Base-by-base conservation (phyloP, 37 sponge, comb jelly and placozoan species). In the Oopsacas minuta region DNA sequence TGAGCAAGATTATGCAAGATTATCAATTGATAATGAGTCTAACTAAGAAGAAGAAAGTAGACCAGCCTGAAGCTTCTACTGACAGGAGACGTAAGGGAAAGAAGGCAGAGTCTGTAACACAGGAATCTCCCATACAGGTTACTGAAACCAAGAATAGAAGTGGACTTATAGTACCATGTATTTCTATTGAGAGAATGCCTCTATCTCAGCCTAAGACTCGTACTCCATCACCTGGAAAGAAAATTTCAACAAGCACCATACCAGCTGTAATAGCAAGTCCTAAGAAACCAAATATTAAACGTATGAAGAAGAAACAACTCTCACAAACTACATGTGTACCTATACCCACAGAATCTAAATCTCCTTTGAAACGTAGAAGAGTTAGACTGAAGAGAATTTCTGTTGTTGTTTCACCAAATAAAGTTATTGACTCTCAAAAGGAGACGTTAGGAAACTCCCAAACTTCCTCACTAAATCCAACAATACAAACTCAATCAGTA, bases 1-100 rank as follows among this genome's bases (percentile, higher is more conserved):
- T n/a, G 28, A 61, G 75, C 75, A 61, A 61, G 75, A 61, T 61
- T 34, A 61, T 61, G 75, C 75, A 61, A 34, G 75, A 61, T 34
- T 61, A n/a, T 34, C 75, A 61, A 34, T 3, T 61, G 75, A 61
- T 61, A 7, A 61, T 61, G 75, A n/a, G 28, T n/a, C 20, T 25
- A 10, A 10, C 30, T 5, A 61, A n/a, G 75, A 61, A 61, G 75
- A 61, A 61, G 30, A 3, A 3, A 3, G 28, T 32, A 61, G 28
- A 32, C 1, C 17, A 10, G 32, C 28, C 75, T n/a, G 75, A 20
- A 34, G 28, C 22, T 25, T 34, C 75, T 5, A 25, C 75, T 12
- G 1, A 25, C 1, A 34, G 28, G 32, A 25, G 75, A 3, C 20
- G 75, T 5, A 61, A 61, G 75, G 75, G 17, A 3, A 61, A 61